phyloP scores from a whole-genome alignment of 2,797 vertebrate genomes.

The Muscicapa striata region DNA sequence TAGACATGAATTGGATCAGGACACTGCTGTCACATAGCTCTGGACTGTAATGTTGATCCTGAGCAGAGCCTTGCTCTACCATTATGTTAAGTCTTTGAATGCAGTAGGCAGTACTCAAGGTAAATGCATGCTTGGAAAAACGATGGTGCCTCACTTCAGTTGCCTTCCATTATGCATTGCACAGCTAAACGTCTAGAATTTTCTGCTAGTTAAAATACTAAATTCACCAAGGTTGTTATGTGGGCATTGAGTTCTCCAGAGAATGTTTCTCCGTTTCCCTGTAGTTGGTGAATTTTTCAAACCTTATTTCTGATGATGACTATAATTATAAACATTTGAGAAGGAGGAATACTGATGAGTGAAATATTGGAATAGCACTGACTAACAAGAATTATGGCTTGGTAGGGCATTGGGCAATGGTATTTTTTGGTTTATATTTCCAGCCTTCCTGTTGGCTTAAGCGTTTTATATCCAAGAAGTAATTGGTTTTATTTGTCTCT shows the following conservation, averaged over 20 bases:
- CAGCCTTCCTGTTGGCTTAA: neutral
- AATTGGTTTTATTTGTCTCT: neutral
- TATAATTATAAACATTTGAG: constrained; percentile 64
- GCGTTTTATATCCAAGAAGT: neutral
- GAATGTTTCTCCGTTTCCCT: constrained; percentile 39
- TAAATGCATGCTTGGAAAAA: neutral
- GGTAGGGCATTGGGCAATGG: neutral
- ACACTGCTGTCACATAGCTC: neutral
- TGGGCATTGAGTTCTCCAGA: constrained; percentile 46
- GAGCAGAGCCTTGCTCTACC: neutral
- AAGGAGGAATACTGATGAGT: constrained; percentile 65
- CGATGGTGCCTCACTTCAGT: neutral
- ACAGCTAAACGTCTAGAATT: constrained; percentile 14
- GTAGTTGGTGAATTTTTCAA: constrained; percentile 42
- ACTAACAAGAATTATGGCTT: neutral
- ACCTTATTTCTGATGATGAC: constrained; percentile 40
- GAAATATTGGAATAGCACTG: neutral
- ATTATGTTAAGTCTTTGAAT: neutral
- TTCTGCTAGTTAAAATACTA: constrained; percentile 27
- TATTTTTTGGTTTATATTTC: neutral
- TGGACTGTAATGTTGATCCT: neutral
- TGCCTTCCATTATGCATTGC: neutral
- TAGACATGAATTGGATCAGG: neutral
- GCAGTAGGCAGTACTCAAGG: neutral
- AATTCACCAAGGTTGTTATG: constrained; percentile 28